A percentile compares a stretch with the other conserved stretches of the same genome.
Conservation (phyloP, 2,113 vertebrate species). For the Cygnus atratus region DNA sequence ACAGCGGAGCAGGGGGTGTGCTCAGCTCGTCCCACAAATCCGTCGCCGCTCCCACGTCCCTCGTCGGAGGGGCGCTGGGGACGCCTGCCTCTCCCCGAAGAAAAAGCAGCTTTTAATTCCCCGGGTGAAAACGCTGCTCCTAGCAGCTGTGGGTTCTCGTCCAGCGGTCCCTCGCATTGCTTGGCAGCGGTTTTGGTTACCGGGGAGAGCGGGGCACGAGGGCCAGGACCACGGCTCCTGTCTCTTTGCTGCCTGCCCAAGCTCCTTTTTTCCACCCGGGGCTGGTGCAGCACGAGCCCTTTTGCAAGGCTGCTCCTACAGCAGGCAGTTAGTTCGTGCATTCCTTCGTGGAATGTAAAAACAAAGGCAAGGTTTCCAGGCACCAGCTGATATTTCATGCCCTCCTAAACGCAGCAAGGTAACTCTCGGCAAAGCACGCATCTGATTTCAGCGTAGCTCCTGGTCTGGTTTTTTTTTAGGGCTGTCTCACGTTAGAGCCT, state of each 20-base stretch:
- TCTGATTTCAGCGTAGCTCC: not conserved
- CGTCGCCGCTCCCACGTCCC: not conserved
- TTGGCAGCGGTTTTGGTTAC: not conserved
- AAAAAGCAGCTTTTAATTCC: not conserved
- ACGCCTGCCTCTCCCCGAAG: not conserved
- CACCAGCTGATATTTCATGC: not conserved
- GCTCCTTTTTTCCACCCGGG: accelerated
- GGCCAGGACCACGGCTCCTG: not conserved
- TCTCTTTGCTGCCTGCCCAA: not conserved
- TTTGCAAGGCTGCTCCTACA: not conserved
- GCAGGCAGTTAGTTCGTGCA: accelerated
- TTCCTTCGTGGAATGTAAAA: not conserved
- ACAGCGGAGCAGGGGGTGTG: not conserved
- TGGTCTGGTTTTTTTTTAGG: not conserved
- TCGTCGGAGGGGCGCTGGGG: not conserved
- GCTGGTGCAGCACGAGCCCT: not conserved
- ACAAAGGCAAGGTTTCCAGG: not conserved
- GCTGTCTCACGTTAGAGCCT: not conserved
- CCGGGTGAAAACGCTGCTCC: not conserved
- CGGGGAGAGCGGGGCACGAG: not conserved
- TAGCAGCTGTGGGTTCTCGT: not conserved
- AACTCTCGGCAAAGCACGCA: not conserved
- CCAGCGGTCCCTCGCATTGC: not conserved
- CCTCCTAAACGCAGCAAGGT: not conserved
- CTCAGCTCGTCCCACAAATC: not conserved